Evolutionary conservation across 2,888 invertebrate genomes (phyloP).

Genomic region (Trichacis sp.): DNA sequence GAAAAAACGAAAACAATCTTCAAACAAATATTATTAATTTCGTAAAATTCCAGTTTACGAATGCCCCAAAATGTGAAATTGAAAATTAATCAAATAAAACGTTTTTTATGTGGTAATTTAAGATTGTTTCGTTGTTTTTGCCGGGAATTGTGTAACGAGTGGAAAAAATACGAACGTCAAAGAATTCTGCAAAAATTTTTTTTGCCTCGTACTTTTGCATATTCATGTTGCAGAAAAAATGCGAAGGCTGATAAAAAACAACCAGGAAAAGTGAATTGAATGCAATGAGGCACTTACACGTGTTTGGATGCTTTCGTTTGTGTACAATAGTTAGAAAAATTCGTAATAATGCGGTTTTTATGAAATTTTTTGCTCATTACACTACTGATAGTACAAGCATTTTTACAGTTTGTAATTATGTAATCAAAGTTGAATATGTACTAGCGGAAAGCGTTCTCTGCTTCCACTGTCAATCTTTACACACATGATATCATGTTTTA

Average conservation of each 20-base stretch:
- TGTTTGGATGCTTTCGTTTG: slow-evolving; percentile 21
- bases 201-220: slow-evolving; percentile 22
- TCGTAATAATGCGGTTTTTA: background rate
- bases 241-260: slow-evolving; percentile 39
- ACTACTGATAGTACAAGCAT: too few species aligned
- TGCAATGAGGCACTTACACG: slow-evolving; percentile 30
- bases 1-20: too few species aligned
- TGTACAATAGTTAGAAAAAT: background rate
- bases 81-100: too few species aligned
- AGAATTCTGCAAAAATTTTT: slow-evolving; percentile 29
- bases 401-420: too few species aligned
- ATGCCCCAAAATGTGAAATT: too few species aligned
- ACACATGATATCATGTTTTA: too few species aligned
- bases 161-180: slow-evolving; percentile 10
- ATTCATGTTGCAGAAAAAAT: slow-evolving; percentile 30
- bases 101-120: too few species aligned
- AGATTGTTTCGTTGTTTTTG: background rate
- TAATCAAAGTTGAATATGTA: too few species aligned
- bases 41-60: too few species aligned
- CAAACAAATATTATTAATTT: too few species aligned
- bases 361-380: background rate
- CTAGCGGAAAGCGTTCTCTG: too few species aligned
- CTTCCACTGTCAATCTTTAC: too few species aligned
- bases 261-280: slow-evolving; percentile 40
- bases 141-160: slow-evolving; percentile 17